Evolutionary conservation across 23 tunicate genomes (phyloP).

Genomic region (Diplosoma virens): DNA sequence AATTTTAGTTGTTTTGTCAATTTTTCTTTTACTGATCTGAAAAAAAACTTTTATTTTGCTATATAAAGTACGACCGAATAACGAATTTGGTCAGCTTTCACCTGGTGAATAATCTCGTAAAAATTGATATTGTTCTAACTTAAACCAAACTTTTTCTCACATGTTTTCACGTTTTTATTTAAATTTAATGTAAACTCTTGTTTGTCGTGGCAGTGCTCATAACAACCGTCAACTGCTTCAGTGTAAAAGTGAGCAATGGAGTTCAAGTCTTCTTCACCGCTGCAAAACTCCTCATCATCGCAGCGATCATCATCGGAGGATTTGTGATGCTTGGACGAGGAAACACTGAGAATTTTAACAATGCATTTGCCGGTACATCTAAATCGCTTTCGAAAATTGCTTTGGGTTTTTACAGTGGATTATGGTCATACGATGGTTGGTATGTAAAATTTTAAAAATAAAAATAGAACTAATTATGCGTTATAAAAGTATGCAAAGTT

Average conservation of each 20-base stretch:
- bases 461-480: no score
- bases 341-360: conserved; percentile 59
- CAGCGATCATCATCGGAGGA: conserved; percentile 91
- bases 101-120: no score
- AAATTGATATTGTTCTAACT: no score
- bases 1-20: no score
- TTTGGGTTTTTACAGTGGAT: conserved; percentile 83
- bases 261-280: conserved; percentile 90
- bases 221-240: conserved; percentile 88
- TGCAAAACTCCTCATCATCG: conserved; percentile 75
- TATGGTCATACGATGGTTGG: conserved; percentile 98
- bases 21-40: no score
- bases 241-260: conserved; percentile 81
- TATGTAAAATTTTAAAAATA: conserved; percentile 21
- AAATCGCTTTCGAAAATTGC: conserved; percentile 73
- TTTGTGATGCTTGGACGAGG: conserved; percentile 84
- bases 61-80: no score
- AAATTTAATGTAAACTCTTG: no score
- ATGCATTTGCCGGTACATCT: conserved; percentile 78
- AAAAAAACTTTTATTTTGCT: no score
- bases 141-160: no score
- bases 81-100: no score
- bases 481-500: no score
- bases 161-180: no score
- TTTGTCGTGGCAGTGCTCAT: conserved; percentile 63